Conservation (phyloP, 2,113 vertebrate genomes). For the Hydropotes inermis region DNA sequence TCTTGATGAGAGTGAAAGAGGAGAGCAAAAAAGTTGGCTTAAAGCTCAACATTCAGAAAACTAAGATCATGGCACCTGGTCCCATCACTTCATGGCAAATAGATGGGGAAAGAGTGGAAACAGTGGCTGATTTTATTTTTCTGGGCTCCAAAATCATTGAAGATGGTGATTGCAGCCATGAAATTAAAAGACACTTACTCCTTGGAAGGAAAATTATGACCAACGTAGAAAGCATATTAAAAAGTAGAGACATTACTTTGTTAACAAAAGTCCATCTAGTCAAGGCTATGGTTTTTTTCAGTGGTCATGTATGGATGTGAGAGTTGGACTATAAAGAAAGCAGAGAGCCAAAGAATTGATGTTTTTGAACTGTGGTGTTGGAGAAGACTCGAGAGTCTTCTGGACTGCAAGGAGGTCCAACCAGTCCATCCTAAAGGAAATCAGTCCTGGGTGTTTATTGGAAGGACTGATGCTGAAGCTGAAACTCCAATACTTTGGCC, state of each 20-base stretch:
- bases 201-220: background rate
- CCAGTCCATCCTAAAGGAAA: background rate
- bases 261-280: background rate
- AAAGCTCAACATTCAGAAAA: background rate
- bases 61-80: rapidly evolving
- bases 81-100: background rate
- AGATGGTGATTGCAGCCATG: background rate
- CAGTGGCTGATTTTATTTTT: background rate
- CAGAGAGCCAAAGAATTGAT: background rate
- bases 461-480: background rate
- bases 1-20: background rate
- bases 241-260: background rate
- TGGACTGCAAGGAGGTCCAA: background rate
- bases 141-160: background rate
- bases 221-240: background rate
- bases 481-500: background rate
- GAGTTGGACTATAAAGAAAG: background rate
- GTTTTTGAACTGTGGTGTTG: background rate
- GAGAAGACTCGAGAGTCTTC: background rate
- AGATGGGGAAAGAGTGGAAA: background rate
- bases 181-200: background rate
- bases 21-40: background rate
- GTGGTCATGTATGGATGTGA: background rate
- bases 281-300: background rate
- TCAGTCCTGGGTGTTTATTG: background rate